These are phyloP conservation scores for Chromobotia macracanthus DNA, from an alignment of 2,797 vertebrate species.

Conservation along the genomic window DNA sequence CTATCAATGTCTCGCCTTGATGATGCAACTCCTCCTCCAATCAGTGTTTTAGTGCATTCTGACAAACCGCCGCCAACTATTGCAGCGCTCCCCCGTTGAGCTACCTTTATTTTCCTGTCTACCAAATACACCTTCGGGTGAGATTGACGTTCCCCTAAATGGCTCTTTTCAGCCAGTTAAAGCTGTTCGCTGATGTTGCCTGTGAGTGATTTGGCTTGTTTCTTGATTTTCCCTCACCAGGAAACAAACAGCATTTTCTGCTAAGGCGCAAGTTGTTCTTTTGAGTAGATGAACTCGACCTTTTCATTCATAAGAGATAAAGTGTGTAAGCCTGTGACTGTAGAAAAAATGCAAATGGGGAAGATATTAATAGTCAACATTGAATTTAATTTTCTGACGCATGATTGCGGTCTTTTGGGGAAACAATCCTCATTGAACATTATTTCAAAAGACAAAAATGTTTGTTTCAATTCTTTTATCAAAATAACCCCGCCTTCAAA, in stretches of 20 bases:
- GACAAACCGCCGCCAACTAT: slow-evolving; percentile 50
- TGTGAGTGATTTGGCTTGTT: slow-evolving; percentile 42
- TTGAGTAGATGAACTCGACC: background rate
- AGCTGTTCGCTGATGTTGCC: slow-evolving; percentile 47
- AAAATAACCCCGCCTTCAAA: background rate
- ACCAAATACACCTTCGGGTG: slow-evolving; percentile 42
- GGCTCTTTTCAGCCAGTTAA: slow-evolving; percentile 51
- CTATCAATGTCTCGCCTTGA: slow-evolving; percentile 38
- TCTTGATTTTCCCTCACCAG: slow-evolving; percentile 33
- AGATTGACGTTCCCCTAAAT: slow-evolving; percentile 53
- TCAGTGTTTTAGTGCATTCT: slow-evolving; percentile 51
- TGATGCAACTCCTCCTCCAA: slow-evolving; percentile 44
- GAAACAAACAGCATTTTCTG: slow-evolving; percentile 15
- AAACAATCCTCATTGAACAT: too few relatives aligned
- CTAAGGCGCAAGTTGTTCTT: background rate
- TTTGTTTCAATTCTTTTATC: background rate
- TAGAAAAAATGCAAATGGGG: background rate
- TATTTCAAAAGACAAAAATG: background rate
- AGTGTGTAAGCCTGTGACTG: background rate
- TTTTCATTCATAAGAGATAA: background rate
- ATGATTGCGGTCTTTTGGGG: too few relatives aligned
- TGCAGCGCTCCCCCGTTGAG: slow-evolving; percentile 34
- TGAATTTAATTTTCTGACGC: too few relatives aligned
- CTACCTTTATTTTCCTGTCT: slow-evolving; percentile 45
- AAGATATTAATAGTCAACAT: background rate